Percentiles rank a stretch among this genome's conserved stretches.
These are phyloP conservation scores for Brachirus orientalis DNA, from an alignment of 2,113 vertebrate genomes.

Conservation along the genomic window DNA sequence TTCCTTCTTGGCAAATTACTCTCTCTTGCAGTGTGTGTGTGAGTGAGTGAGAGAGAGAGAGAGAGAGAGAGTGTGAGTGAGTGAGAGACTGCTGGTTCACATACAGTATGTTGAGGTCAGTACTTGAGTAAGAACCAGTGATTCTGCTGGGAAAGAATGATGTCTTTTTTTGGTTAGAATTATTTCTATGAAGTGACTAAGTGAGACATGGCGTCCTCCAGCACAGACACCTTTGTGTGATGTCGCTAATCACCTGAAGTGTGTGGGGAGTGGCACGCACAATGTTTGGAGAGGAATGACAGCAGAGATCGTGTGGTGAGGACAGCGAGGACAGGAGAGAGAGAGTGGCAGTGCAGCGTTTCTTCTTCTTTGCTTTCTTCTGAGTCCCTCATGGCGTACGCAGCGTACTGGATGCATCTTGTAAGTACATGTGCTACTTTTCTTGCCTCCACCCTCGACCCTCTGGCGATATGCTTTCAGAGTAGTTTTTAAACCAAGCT, in stretches of 20 bases:
- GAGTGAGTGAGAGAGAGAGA: background rate
- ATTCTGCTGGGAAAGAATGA: no score
- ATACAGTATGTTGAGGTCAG: no score
- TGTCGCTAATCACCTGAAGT: background rate
- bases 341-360: background rate
- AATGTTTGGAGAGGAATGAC: background rate
- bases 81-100: no score
- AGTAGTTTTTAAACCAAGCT: background rate
- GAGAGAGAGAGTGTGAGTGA: no score
- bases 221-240: background rate
- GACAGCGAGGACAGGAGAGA: background rate
- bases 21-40: background rate
- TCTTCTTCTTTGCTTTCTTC: background rate
- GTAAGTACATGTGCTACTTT: conserved; percentile 70
- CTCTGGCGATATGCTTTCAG: background rate
- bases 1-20: background rate
- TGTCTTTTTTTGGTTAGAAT: background rate
- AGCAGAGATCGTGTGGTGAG: background rate
- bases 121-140: no score
- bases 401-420: conserved; percentile 62
- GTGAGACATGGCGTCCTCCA: no score
- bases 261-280: conserved; percentile 61
- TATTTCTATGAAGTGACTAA: no score
- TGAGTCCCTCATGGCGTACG: conserved; percentile 76
- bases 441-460: background rate